Evolutionary conservation across 2,888 invertebrate genomes (phyloP), one percentile per base, ranked within the genome.

Genomic region (Ptychoptera contaminata): DNA sequence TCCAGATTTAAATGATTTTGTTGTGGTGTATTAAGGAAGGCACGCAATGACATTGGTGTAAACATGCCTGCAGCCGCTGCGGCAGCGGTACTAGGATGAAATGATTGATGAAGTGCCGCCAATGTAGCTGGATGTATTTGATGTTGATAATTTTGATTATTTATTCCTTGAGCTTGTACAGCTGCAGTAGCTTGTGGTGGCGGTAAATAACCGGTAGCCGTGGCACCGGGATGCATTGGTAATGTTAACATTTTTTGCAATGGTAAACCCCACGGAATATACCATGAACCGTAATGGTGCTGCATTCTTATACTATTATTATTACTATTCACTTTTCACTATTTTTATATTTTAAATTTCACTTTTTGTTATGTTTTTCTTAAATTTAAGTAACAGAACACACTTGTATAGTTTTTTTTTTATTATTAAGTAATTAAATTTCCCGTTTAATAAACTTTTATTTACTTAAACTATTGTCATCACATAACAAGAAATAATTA

Each of bases 251-350:
- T 70, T 60, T 78, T 78, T 59, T 73, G 73, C 54, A 73, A 58
- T 54, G 73, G 73, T 48, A 78, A 68, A 55, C 76, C 77, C 77
- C 78, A 79, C 38, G 78, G 77, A 58, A 78, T 62, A 56, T 77
- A 77, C 77, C 78, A 78, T 51, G 77, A 75, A 54, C 77, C 75
- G 10, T 63, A 57, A 51, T 66, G 62, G 47, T 65, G 63, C 53
- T 65, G 65, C 65, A 65, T 65, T 48, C 32, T 50, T 45, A 23
- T 23, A 23, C 7, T 23, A 23, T 23, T 23, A 5, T 23, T 23
- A 5, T 23, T 7, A 23, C 23, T 23, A 5, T 23, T 23, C 23
- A 23, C 23, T 23, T 23, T 23, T 23, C 7, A 23, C 3, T 23
- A 23, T 23, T 23, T 23, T 23, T 23, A 5, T 7, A 5, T 23